phyloP scores from a whole-genome alignment of 2,888 invertebrate species.

The Parochlus steinenii region DNA sequence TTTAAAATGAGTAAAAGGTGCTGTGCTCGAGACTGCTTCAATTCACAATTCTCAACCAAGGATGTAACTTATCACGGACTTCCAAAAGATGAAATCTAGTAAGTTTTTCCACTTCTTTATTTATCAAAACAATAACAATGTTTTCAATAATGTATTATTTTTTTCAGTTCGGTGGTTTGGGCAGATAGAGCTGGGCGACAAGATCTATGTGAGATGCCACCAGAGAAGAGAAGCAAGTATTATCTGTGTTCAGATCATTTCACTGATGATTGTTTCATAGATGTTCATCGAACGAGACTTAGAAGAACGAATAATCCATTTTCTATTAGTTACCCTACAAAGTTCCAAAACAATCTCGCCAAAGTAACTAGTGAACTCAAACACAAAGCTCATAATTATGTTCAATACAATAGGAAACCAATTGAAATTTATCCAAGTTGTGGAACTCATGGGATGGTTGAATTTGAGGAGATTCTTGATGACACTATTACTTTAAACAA shows the following conservation, averaged over 20 bases:
- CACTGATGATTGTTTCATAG: conserved; percentile 14
- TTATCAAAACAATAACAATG: not conserved
- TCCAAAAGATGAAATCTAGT: conserved; percentile 17
- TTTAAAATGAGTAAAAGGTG: conserved; percentile 17
- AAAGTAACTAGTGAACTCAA: too few species aligned
- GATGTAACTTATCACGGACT: conserved; percentile 17
- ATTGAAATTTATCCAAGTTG: too few species aligned
- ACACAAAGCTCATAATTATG: too few species aligned
- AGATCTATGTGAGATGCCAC: conserved; percentile 13
- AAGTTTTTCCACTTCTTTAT: conserved; percentile 11
- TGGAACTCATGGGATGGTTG: too few species aligned
- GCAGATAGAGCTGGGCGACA: conserved; percentile 14
- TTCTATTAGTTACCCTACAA: too few species aligned
- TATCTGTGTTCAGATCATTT: conserved; percentile 15
- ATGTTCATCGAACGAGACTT: too few species aligned
- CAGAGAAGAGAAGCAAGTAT: conserved; percentile 14
- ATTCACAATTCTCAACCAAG: conserved; percentile 16
- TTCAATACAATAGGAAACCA: too few species aligned
- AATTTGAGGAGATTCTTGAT: too few species aligned
- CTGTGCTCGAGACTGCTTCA: conserved; percentile 17
- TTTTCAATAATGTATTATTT: not conserved
- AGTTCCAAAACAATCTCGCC: too few species aligned
- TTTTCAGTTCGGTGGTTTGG: conserved; percentile 14
- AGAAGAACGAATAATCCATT: too few species aligned
- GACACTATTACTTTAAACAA: too few species aligned